Evolutionary conservation across 2,797 vertebrate species (phyloP).

Genomic region (Hylomyscus alleni): DNA sequence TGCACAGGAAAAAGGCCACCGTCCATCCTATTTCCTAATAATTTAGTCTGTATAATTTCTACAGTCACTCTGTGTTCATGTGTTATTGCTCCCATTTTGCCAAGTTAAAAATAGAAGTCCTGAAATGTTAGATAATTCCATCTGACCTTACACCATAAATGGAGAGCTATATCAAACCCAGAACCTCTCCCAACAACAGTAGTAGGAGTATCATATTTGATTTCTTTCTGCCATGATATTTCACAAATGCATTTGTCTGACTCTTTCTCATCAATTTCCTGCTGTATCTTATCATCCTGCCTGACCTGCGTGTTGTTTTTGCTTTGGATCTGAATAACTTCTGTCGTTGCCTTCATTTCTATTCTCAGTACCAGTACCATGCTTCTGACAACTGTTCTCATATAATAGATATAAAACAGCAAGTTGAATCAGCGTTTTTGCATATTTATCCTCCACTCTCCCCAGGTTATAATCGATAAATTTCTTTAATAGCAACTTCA

Average conservation of each 20-base stretch:
- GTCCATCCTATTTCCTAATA: neutral
- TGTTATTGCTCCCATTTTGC: neutral
- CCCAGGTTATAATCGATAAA: slow-evolving; percentile 37
- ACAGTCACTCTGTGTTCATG: neutral
- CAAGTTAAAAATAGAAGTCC: neutral
- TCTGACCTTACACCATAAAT: neutral
- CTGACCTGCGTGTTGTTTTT: slow-evolving; percentile 26
- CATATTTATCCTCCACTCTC: neutral
- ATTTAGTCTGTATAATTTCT: neutral
- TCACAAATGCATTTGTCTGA: slow-evolving; percentile 42
- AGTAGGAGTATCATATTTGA: neutral
- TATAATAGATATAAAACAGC: slow-evolving; percentile 31
- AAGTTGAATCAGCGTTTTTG: slow-evolving; percentile 41
- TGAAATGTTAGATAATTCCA: neutral
- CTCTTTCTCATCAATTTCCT: slow-evolving; percentile 33
- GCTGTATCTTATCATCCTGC: slow-evolving; percentile 22
- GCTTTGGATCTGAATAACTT: slow-evolving; percentile 45
- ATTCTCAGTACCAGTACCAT: slow-evolving; percentile 32
- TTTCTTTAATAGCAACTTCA: slow-evolving; percentile 19
- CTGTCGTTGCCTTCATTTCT: slow-evolving; percentile 49
- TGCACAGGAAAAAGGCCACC: neutral
- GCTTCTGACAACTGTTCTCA: slow-evolving; percentile 61
- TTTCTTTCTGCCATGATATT: neutral
- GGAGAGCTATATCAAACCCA: neutral
- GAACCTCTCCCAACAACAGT: neutral